Base-by-base conservation (phyloP, 2,113 vertebrate species). In the Microcebus lehilahytsara region DNA sequence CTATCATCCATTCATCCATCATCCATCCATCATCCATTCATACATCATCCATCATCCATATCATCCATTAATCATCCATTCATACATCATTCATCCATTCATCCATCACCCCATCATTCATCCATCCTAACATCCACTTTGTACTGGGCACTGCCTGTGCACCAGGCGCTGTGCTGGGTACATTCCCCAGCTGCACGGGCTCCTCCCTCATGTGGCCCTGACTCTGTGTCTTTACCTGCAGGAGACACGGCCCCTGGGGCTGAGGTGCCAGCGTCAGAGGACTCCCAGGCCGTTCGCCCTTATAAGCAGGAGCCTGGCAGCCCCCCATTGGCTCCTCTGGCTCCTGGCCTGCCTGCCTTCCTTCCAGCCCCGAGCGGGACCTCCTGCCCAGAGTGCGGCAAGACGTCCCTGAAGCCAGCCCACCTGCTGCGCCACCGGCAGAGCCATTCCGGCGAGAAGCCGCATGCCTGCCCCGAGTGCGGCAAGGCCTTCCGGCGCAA, bases 401-500 rank as follows among this genome's bases (percentile, higher is more conserved):
- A 98, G 91, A 64, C 96, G 1, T 85, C 97, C 27, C 86, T 97
- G 75, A 95, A 95, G 87, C 97, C 97, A 0, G 93, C 97, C 1
- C 97, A 98, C 89, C 93, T 98, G n/a, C 95, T 96, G 16, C 97
- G 97, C 40, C 98, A 95, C 83, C 97, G 97, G 58, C 97, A 96
- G 90, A 97, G 98, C 91, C 98, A 97, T 88, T 91, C 97, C 0
- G 97, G 84, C 1, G 98, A 98, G 89, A 97, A 98, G 81, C 98
- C 98, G 0, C 98, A 98, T 75, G 93, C 97, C 64, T 98, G 98
- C 88, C 96, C 97, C 0, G 98, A 98, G 37, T 98, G 98, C 5
- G 98, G 98, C 77, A 98, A 98, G 84, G 97, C 97, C 37, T 98
- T 98, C 89, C 96, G 98, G 20, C 98, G 98, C 95, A 98, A 98